Evolutionary conservation across 2,113 vertebrate species (phyloP).

Genomic region (Semnornis frantzii): DNA sequence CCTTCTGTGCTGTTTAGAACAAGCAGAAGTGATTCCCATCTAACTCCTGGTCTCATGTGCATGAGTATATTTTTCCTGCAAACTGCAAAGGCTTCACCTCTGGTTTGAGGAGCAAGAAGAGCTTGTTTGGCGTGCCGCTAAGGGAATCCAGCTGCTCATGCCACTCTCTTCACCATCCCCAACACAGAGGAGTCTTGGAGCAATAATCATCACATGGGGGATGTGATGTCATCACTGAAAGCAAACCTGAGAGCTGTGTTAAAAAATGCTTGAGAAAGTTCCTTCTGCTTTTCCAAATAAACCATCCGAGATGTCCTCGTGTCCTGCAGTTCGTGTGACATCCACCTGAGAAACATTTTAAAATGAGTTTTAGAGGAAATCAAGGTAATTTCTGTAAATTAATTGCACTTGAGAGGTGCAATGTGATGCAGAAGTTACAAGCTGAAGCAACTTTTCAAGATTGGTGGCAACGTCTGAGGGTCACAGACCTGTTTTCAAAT

Average conservation of each 20-base stretch:
- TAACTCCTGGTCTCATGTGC: background rate
- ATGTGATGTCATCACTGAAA: background rate
- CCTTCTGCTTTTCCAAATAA: background rate
- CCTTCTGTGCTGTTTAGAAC: background rate
- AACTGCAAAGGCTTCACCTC: background rate
- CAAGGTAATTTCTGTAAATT: background rate
- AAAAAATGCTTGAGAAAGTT: background rate
- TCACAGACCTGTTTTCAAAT: background rate
- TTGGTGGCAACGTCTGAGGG: background rate
- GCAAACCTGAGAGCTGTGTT: background rate
- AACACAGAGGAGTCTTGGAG: background rate
- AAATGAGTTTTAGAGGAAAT: background rate
- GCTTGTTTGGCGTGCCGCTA: background rate
- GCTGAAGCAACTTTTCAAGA: background rate
- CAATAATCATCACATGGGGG: background rate
- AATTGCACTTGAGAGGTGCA: constrained; percentile 16
- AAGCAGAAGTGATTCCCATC: background rate
- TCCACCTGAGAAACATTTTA: background rate
- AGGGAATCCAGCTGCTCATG: background rate
- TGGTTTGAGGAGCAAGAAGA: background rate
- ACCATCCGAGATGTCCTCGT: fast-evolving
- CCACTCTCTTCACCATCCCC: background rate
- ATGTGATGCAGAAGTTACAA: background rate
- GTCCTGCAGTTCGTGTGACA: background rate
- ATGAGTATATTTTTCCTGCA: background rate